Percentiles rank a stretch among this genome's conserved stretches.
These are phyloP conservation scores for Akabosia matsudoensis DNA, from an alignment of 1,140 invertebrate genomes.

Conservation along the genomic window DNA sequence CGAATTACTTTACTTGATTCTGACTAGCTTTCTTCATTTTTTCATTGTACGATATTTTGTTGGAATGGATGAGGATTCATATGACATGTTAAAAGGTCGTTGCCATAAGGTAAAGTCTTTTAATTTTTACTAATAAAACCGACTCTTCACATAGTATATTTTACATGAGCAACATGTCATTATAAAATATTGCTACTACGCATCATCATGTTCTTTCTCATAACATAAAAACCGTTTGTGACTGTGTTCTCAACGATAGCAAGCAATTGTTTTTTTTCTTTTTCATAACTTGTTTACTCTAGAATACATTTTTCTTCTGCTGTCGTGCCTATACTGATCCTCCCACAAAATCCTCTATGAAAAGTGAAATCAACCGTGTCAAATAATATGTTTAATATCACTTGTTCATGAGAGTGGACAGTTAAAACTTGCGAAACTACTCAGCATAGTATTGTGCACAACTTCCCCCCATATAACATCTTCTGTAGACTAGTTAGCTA, in stretches of 20 bases:
- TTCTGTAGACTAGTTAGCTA: background rate
- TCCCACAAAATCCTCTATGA: background rate
- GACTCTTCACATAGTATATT: background rate
- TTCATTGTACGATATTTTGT: background rate
- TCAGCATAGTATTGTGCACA: background rate
- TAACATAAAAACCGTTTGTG: background rate
- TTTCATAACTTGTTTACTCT: background rate
- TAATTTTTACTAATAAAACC: background rate
- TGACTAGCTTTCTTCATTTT: background rate
- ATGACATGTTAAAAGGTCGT: background rate
- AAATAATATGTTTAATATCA: background rate
- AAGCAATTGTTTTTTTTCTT: background rate
- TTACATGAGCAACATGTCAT: background rate
- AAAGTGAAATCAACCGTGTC: conserved; percentile 6
- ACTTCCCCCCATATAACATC: background rate
- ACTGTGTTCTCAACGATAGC: background rate
- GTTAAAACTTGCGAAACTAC: background rate
- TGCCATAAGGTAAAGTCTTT: background rate
- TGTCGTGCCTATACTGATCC: too few relatives aligned
- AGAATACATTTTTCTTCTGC: background rate
- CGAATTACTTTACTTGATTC: too few relatives aligned
- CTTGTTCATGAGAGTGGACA: background rate
- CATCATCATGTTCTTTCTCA: background rate
- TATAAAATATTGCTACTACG: background rate
- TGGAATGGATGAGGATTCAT: background rate